Conservation (phyloP, 2,888 invertebrate genomes). For the Ophion ellenae region DNA sequence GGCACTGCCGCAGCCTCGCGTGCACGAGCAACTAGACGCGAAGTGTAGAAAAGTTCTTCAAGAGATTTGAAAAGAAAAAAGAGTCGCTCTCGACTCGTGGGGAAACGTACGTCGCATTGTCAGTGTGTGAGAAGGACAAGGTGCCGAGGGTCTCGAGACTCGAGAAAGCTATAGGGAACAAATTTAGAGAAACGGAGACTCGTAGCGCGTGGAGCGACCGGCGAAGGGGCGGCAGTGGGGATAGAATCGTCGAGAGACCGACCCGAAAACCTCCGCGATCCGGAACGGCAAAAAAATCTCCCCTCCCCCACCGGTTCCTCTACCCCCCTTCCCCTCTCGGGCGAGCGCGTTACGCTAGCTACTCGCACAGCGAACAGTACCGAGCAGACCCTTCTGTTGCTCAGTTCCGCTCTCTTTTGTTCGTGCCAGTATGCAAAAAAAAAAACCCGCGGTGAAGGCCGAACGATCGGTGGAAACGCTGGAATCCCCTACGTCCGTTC, state of each 20-base stretch:
- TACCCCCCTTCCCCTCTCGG: slow-evolving; percentile 24
- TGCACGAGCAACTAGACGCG: background rate
- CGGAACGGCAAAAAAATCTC: slow-evolving; percentile 67
- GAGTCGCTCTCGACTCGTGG: background rate
- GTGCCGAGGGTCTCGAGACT: slow-evolving; percentile 33
- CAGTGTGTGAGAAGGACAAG: background rate
- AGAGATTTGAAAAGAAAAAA: background rate
- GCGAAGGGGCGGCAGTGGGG: slow-evolving; percentile 48
- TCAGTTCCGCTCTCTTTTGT: slow-evolving; percentile 36
- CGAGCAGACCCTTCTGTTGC: slow-evolving; percentile 67
- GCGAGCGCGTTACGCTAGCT: slow-evolving; percentile 58
- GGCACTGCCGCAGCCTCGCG: background rate
- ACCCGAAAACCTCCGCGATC: slow-evolving; percentile 74
- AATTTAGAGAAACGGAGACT: slow-evolving; percentile 38
- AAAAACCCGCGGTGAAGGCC: background rate
- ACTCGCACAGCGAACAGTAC: slow-evolving; percentile 68
- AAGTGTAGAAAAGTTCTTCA: background rate
- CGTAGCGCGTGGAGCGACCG: slow-evolving; percentile 13
- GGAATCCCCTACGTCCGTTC: background rate
- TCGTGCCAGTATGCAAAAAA: background rate
- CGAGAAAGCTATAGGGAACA: slow-evolving; percentile 53
- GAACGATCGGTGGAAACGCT: background rate
- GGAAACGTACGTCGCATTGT: background rate
- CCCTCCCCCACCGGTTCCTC: slow-evolving; percentile 44
- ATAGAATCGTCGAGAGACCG: slow-evolving; percentile 67